Conservation (phyloP, 2,113 vertebrate genomes). For the Grus americana region DNA sequence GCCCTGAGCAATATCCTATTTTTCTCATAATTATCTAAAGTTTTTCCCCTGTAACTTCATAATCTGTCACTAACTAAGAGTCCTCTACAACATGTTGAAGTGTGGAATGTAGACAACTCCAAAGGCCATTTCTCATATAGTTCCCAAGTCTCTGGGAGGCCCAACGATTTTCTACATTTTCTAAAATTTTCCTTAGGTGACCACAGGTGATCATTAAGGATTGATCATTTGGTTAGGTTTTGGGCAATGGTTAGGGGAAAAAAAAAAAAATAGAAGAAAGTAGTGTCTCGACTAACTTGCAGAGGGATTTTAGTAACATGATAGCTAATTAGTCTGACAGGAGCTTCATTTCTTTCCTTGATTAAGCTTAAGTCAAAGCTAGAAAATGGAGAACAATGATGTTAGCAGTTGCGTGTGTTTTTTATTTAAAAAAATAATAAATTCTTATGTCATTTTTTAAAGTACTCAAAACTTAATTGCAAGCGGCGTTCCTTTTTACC, state of each 20-base stretch:
- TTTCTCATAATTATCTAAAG: not conserved
- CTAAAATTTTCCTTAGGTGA: not conserved
- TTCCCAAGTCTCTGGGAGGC: not conserved
- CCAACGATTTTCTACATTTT: fast-evolving
- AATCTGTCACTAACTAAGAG: not conserved
- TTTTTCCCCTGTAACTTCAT: not conserved
- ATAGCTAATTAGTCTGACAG: not conserved
- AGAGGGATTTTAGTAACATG: not conserved
- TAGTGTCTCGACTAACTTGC: not conserved
- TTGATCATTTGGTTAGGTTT: not conserved
- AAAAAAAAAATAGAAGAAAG: not conserved
- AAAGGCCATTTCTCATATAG: fast-evolving
- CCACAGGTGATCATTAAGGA: not conserved
- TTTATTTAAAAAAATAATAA: not conserved
- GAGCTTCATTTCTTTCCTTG: not conserved
- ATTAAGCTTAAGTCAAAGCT: not conserved
- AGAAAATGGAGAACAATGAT: not conserved
- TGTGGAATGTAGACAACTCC: fast-evolving
- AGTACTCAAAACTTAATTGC: not conserved
- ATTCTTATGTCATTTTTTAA: not conserved
- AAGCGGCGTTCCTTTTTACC: not conserved
- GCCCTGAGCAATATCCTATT: not conserved
- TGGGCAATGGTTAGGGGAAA: not conserved
- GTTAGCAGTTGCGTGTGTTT: fast-evolving
- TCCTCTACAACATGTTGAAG: too few relatives aligned